Conservation (phyloP, 1,140 invertebrate genomes). For the Drosophila funebris region DNA sequence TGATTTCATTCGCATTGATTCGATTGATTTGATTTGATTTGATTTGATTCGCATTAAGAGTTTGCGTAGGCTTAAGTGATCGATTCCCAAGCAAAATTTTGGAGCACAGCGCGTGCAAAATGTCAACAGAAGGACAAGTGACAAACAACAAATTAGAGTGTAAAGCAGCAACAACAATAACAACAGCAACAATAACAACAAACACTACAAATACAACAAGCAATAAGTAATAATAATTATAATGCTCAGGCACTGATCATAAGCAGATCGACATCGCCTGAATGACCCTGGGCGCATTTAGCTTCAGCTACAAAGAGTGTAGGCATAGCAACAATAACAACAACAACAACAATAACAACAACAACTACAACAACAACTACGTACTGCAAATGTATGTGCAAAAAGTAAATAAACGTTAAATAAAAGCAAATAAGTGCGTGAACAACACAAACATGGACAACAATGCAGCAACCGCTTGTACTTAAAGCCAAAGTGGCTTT, state of each 20-base stretch:
- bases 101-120: constrained; percentile 67
- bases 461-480: constrained; percentile 53
- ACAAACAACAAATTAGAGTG: constrained; percentile 42
- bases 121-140: constrained; percentile 80
- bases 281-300: constrained; percentile 55
- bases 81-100: constrained; percentile 16
- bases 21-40: constrained; percentile 12
- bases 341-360: constrained; percentile 10
- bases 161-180: constrained; percentile 14
- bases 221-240: constrained; percentile 55
- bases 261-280: constrained; percentile 63
- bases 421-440: constrained; percentile 76
- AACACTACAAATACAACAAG: constrained; percentile 44
- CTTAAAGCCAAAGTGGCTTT: constrained; percentile 56
- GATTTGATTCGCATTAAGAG: constrained; percentile 13
- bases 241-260: constrained; percentile 60
- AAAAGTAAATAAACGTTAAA: constrained; percentile 73
- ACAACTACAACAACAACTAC: constrained; percentile 1
- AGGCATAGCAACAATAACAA: constrained; percentile 34
- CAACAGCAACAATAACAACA: constrained; percentile 2
- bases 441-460: constrained; percentile 58
- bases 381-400: constrained; percentile 22
- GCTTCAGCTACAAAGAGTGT: constrained; percentile 18
- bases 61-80: constrained; percentile 55
- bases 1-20: background rate